phyloP scores from a whole-genome alignment of 1,140 invertebrate species.

The Cydia strobilella region DNA sequence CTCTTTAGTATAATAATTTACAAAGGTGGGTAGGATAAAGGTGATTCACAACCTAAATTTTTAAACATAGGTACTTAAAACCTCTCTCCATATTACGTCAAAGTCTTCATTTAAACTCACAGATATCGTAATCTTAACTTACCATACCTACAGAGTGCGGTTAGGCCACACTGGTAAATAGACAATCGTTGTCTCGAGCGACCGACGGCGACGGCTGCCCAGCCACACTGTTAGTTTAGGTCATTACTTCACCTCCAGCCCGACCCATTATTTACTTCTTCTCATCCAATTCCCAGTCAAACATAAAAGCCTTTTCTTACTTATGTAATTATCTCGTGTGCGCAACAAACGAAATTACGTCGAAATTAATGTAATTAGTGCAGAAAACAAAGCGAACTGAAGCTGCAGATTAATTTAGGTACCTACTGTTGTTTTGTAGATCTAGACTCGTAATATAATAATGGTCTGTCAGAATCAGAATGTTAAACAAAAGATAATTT shows the following conservation, averaged over 20 bases:
- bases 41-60: too few relatives aligned
- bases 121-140: too few relatives aligned
- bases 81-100: too few relatives aligned
- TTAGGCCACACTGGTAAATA: neutral
- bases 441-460: constrained; percentile 7
- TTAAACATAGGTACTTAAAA: too few relatives aligned
- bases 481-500: neutral
- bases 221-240: neutral
- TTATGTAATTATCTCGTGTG: neutral
- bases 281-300: neutral
- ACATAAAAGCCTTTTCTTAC: neutral
- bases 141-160: too few relatives aligned
- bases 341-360: neutral
- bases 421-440: constrained; percentile 2
- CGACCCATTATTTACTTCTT: neutral
- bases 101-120: too few relatives aligned
- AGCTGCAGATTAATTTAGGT: neutral
- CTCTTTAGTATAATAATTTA: too few relatives aligned
- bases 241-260: neutral
- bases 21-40: too few relatives aligned
- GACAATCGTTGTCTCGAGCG: neutral
- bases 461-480: neutral
- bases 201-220: too few relatives aligned
- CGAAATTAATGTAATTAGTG: constrained; percentile 1
- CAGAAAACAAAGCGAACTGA: neutral